Evolutionary conservation across 2,797 vertebrate species (phyloP), one percentile per base, ranked within the genome.

Genomic region (Acrossocheilus wenchowensis): DNA sequence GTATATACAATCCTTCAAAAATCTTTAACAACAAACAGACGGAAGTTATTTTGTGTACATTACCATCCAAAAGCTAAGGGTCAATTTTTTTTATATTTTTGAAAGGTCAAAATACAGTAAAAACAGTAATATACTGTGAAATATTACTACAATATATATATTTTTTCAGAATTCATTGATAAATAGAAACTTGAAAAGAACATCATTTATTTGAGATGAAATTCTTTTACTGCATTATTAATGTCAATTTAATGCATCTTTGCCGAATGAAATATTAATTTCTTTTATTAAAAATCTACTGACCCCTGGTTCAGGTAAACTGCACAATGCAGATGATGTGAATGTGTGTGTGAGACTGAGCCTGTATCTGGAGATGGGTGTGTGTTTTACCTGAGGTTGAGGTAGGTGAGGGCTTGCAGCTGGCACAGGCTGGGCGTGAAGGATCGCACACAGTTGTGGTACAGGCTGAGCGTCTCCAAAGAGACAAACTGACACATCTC

Each of bases 401-500:
- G 97, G 97, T 98, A 97, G 91, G 97, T 96, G 89, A 98, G 97
- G 34, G 97, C 96, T 89, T 97, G 98, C 14, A 98, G 97, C 91
- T 98, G 97, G 86, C 94, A 94, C 81, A 98, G 92, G 91, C 92
- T 94, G 36, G 96, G 88, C 54, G 97, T 95, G 86, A 98, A 92
- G 43, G 94, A 95, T 82, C 97, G 96, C 92, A 98, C 95, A 88
- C 98, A 98, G 95, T 99, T 99, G 94, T 99, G 97, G 91, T 98
- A 97, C 17, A 99, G 95, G 89, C 95, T 97, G 90, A 99, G 95
- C 0, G 96, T 96, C 90, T 99, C 98, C 93, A 98, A 91, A 39
- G 97, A 97, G 88, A 97, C 95, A 92, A 98, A 95, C 87, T 96
- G 96, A 89, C 97, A 97, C 0, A 97, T 93, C 54, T 97, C 97